Percentiles rank a stretch among this genome's conserved stretches.
phyloP scores from a whole-genome alignment of 2,113 vertebrate genomes.

The Crotophaga sulcirostris region DNA sequence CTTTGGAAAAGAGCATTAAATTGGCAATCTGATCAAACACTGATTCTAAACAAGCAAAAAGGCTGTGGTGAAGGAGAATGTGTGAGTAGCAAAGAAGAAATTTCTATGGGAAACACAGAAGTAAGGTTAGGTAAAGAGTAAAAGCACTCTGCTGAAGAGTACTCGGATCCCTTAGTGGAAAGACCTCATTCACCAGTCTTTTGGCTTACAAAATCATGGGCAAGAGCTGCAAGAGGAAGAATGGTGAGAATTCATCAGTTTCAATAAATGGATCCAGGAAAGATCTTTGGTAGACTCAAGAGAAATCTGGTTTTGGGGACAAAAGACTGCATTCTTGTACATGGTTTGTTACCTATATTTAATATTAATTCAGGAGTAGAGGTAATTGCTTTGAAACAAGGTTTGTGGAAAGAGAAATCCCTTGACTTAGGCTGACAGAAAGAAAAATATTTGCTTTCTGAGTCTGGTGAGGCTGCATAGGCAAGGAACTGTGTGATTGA shows the following conservation, averaged over 20 bases:
- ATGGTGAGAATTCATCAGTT: not conserved
- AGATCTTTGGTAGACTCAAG: not conserved
- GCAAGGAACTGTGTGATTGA: not conserved
- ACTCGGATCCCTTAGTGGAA: not conserved
- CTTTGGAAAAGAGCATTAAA: not conserved
- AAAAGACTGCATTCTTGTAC: not conserved
- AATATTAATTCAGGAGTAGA: not conserved
- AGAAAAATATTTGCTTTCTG: not conserved
- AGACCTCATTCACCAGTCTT: accelerated
- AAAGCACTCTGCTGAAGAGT: not conserved
- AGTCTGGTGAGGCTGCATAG: not conserved
- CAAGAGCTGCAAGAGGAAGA: not conserved
- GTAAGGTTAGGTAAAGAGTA: not conserved
- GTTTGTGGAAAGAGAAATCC: not conserved
- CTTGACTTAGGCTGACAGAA: not conserved
- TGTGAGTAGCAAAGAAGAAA: not conserved
- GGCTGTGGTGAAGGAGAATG: not conserved
- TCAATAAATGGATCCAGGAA: not conserved
- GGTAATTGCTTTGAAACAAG: not conserved
- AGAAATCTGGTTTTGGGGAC: not conserved
- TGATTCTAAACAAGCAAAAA: not conserved
- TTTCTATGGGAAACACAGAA: not conserved
- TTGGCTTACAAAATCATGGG: not conserved
- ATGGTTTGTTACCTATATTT: not conserved
- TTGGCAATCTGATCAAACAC: not conserved